Base-by-base conservation (phyloP, 2,113 vertebrate genomes). In the Diadophis punctatus region DNA sequence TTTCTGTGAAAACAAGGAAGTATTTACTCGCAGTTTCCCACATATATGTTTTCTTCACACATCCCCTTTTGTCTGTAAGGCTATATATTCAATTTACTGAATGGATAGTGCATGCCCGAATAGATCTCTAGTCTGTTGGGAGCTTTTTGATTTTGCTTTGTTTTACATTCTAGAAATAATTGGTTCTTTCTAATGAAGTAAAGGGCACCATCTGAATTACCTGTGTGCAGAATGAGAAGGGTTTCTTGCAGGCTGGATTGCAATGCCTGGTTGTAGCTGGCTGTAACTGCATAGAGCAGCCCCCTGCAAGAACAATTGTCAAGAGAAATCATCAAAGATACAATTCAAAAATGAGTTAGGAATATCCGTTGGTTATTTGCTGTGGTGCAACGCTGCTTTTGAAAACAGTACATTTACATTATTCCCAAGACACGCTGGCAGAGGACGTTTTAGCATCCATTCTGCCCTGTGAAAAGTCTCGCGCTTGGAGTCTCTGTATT, bases 211-310 rank as follows among this genome's bases (percentile, higher is more conserved):
- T 49, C 49, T 49, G 18, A 92, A 95, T 97, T 98, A 99, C 99
- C 99, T 99, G 98, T 2, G 98, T 99, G 96, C 99, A 99, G 97
- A 98, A 98, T 91, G 99, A 99, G 97, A 99, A 99, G 1, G 99
- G 99, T 60, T 99, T 99, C 4, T 97, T 98, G 97, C 99, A 99
- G 1, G 97, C 97, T 0, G 99, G 99, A 94, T 98, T 98, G 96
- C 99, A 99, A 95, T 98, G 98, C 93, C 97, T 97, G 90, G 98
- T 96, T 11, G 98, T 97, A 5, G 98, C 97, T 0, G 99, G 99
- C 85, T 97, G 98, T 0, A 96, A 98, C 96, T 95, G 98, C 39
- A 95, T 92, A 95, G 98, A 97, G 96, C 99, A 99, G 0, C 99
- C 99, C 86, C 99, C 99, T 99, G 95, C 60, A 97, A 97, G 95